These are phyloP conservation scores for Montipora sp. DNA, from an alignment of 64 coral and sea anemone genomes.

Conservation along the genomic window DNA sequence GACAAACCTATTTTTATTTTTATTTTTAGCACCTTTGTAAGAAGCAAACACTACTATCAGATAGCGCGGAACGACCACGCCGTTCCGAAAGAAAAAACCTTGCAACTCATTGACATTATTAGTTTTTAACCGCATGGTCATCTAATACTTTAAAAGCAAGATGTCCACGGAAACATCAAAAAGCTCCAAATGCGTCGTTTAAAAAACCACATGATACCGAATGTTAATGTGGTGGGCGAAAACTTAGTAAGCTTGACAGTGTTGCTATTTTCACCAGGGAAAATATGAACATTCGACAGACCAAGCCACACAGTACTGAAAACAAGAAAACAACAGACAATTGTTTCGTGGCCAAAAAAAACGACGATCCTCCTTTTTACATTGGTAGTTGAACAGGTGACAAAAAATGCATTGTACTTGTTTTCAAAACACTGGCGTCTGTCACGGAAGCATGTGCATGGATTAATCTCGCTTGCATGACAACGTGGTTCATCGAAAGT, in stretches of 20 bases:
- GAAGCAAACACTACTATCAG: slow-evolving; percentile 5
- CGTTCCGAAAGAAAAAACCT: background rate
- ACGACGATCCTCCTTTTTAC: background rate
- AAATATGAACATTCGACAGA: background rate
- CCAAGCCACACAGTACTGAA: background rate
- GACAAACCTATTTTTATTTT: too few species aligned
- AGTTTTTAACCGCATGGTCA: slow-evolving; percentile 25
- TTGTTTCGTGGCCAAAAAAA: slow-evolving; percentile 1
- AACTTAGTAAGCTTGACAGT: background rate
- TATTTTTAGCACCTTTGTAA: background rate
- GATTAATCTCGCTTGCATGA: background rate
- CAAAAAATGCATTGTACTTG: slow-evolving; percentile 15
- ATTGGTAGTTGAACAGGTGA: slow-evolving; percentile 1
- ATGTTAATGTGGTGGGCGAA: background rate
- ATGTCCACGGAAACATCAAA: slow-evolving; percentile 15
- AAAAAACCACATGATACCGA: background rate
- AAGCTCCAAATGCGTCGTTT: background rate
- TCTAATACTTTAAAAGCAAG: slow-evolving; percentile 41
- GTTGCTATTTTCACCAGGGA: slow-evolving; percentile 17
- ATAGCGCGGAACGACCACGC: slow-evolving; percentile 2
- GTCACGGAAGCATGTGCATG: background rate
- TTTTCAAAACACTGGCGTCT: background rate
- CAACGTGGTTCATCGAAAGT: background rate
- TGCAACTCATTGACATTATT: background rate
- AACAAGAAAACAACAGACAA: background rate